These are phyloP conservation scores for Solea senegalensis DNA, from an alignment of 2,113 vertebrate species.

Conservation along the genomic window DNA sequence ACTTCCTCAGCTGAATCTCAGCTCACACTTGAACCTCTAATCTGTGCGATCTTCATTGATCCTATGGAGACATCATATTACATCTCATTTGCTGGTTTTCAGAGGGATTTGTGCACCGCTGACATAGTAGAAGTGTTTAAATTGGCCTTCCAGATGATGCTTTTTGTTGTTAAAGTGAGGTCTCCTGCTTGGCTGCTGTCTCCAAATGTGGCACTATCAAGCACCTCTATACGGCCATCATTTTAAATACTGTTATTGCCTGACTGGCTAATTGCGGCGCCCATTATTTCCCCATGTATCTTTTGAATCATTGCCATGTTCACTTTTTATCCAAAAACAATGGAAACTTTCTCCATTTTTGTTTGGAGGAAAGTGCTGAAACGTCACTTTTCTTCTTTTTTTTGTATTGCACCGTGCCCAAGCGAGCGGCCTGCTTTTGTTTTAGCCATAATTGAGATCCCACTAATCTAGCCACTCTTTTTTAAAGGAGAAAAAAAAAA, in stretches of 20 bases:
- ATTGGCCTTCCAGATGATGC: conserved; percentile 21
- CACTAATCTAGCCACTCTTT: conserved; percentile 77
- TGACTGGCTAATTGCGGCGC: conserved; percentile 79
- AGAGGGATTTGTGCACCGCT: conserved; percentile 2
- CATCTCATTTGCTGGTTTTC: conserved; percentile 27
- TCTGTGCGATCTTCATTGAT: conserved; percentile 38
- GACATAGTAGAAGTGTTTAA: conserved; percentile 43
- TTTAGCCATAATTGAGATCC: conserved; percentile 86
- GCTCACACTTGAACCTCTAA: conserved; percentile 36
- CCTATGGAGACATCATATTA: conserved; percentile 12
- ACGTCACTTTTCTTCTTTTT: conserved; percentile 74
- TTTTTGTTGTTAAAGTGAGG: conserved; percentile 23
- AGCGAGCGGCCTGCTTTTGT: conserved; percentile 81
- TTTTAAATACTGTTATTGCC: conserved; percentile 74
- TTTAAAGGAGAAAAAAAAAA: conserved; percentile 24
- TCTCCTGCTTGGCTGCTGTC: conserved; percentile 33
- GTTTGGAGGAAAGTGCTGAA: conserved; percentile 82
- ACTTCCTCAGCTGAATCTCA: conserved; percentile 14
- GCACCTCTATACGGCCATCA: conserved; percentile 67
- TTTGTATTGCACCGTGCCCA: conserved; percentile 46
- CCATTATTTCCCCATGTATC: conserved; percentile 85
- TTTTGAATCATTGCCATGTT: conserved; percentile 85
- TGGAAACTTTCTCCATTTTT: conserved; percentile 81
- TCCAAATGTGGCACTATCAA: conserved; percentile 68
- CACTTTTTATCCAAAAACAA: conserved; percentile 82